phyloP scores from a whole-genome alignment of 2,113 vertebrate genomes.

The Parus major region DNA sequence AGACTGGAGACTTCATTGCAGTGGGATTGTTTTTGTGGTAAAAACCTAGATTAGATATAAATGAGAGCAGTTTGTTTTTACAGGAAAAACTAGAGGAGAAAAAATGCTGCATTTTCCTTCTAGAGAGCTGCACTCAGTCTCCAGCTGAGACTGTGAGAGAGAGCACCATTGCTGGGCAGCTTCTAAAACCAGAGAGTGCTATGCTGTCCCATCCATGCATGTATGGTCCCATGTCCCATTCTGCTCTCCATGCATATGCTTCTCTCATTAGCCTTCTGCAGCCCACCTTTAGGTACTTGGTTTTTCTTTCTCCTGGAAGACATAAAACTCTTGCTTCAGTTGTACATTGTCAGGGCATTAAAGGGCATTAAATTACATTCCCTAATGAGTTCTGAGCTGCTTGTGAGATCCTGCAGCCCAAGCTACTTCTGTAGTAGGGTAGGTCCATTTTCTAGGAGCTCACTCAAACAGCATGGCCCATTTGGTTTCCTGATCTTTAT shows the following conservation, averaged over 20 bases:
- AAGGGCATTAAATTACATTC: background rate
- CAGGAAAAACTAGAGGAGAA: background rate
- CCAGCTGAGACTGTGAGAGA: rapidly evolving
- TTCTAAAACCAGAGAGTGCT: background rate
- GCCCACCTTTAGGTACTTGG: too few species aligned
- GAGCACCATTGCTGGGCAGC: background rate
- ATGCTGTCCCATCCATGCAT: too few species aligned
- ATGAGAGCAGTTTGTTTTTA: background rate
- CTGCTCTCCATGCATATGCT: too few species aligned
- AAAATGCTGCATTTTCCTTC: background rate
- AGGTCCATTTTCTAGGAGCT: background rate
- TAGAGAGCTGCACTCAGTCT: background rate
- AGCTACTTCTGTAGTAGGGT: background rate
- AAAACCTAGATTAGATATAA: background rate
- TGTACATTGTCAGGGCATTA: background rate
- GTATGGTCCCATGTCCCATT: too few species aligned
- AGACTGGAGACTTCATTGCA: background rate
- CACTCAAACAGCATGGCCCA: rapidly evolving
- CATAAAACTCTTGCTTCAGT: too few species aligned
- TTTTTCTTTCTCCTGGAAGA: too few species aligned
- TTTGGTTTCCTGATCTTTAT: background rate
- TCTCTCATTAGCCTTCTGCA: too few species aligned
- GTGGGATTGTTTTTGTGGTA: background rate
- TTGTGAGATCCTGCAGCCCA: background rate
- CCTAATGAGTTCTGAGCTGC: background rate